Conservation (phyloP, 2,888 invertebrate genomes). For the Pardosa pseudoannulata region DNA sequence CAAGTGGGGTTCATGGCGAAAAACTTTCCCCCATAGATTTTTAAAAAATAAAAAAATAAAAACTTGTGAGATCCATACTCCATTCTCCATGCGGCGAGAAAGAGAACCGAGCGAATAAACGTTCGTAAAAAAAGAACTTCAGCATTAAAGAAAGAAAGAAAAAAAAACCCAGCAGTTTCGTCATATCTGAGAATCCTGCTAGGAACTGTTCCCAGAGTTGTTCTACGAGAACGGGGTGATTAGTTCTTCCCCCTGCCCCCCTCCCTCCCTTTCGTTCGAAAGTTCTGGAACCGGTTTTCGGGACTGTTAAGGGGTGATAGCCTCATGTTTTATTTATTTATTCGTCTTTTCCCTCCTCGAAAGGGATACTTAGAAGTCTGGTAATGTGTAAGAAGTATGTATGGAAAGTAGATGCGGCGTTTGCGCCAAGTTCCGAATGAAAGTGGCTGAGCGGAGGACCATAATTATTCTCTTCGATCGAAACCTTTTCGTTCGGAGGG, state of each 20-base stretch:
- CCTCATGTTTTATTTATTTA: conserved; percentile 68
- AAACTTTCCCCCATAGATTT: too few relatives aligned
- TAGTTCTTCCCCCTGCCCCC: conserved; percentile 28
- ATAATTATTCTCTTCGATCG: too few relatives aligned
- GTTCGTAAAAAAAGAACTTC: too few relatives aligned
- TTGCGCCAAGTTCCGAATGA: too few relatives aligned
- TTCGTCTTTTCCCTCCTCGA: neutral
- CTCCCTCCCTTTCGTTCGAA: conserved; percentile 40
- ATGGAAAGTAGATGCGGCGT: neutral
- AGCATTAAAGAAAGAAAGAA: neutral
- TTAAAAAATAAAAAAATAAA: neutral
- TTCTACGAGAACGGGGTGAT: conserved; percentile 41
- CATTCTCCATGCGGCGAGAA: neutral
- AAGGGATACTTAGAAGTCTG: conserved; percentile 5
- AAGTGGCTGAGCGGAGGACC: too few relatives aligned
- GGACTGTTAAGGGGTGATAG: conserved; percentile 70
- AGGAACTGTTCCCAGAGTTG: conserved; percentile 58
- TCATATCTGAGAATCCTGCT: conserved; percentile 62
- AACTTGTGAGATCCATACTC: too few relatives aligned
- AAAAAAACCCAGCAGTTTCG: conserved; percentile 31
- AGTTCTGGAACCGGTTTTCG: conserved; percentile 60
- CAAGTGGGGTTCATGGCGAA: neutral
- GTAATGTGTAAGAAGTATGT: conserved; percentile 8
- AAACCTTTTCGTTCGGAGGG: too few relatives aligned
- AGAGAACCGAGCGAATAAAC: neutral